Evolutionary conservation across 2,113 vertebrate genomes (phyloP).

Genomic region (Boulengeromyrus knoepffleri): DNA sequence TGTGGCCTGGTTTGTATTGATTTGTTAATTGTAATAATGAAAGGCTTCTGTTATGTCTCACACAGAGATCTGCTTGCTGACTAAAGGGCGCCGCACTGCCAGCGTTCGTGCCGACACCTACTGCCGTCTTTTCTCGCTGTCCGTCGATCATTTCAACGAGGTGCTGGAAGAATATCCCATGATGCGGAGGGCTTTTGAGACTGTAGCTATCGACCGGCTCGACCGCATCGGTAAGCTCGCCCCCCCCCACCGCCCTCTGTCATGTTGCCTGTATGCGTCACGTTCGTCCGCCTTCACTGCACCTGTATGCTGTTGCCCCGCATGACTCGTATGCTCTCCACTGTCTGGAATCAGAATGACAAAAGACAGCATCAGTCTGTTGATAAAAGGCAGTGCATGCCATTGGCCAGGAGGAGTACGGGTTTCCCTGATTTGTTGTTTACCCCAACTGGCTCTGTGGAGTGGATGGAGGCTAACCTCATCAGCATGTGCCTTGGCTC

Average conservation of each 20-base stretch:
- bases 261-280: slow-evolving; percentile 41
- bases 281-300: slow-evolving; percentile 23
- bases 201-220: slow-evolving; percentile 92
- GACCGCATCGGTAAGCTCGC: slow-evolving; percentile 84
- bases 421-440: slow-evolving; percentile 51
- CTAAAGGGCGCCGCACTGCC: slow-evolving; percentile 91
- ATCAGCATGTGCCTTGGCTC: slow-evolving; percentile 67
- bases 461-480: slow-evolving; percentile 63
- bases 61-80: slow-evolving; percentile 92
- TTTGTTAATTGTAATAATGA: neutral
- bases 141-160: slow-evolving; percentile 97
- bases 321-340: slow-evolving; percentile 17
- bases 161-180: slow-evolving; percentile 97
- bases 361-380: slow-evolving; percentile 47
- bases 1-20: neutral
- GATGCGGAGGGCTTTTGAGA: slow-evolving; percentile 98
- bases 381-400: slow-evolving; percentile 62
- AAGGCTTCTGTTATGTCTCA: neutral
- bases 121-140: slow-evolving; percentile 92
- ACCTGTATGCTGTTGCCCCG: slow-evolving; percentile 12
- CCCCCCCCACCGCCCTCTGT: neutral
- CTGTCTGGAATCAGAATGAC: slow-evolving; percentile 26
- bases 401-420: slow-evolving; percentile 55
- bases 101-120: slow-evolving; percentile 96
- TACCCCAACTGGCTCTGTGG: slow-evolving; percentile 53